These are phyloP conservation scores for Ryuthela nishihirai DNA, from an alignment of 2,888 invertebrate genomes.

Conservation along the genomic window DNA sequence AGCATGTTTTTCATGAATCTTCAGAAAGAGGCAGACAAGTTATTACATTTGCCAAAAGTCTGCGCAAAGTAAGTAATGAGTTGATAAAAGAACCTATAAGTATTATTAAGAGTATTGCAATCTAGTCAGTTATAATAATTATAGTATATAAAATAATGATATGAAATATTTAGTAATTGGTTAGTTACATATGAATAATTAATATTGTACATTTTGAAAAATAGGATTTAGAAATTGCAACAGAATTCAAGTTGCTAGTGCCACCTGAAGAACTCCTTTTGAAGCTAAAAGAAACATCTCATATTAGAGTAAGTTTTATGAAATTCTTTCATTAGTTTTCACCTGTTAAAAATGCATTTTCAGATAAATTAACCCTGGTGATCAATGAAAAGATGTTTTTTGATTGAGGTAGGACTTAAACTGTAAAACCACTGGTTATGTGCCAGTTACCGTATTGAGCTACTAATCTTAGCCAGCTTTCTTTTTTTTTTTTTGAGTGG, in stretches of 20 bases:
- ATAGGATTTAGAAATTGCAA: conserved; percentile 59
- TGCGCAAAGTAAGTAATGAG: conserved; percentile 56
- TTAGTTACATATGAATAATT: background rate
- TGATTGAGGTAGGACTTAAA: too few species aligned
- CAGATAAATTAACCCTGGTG: background rate
- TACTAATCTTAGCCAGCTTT: too few species aligned
- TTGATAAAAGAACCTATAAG: too few species aligned
- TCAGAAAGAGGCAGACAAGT: conserved; percentile 75
- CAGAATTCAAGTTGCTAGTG: conserved; percentile 51
- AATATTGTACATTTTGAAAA: conserved; percentile 3
- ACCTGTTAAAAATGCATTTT: background rate
- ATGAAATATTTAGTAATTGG: background rate
- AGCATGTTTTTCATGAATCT: conserved; percentile 71
- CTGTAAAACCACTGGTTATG: too few species aligned
- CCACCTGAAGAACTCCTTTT: conserved; percentile 54
- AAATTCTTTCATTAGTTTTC: background rate
- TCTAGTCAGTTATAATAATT: too few species aligned
- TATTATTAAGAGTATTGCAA: too few species aligned
- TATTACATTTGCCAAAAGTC: conserved; percentile 73
- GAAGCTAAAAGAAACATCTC: conserved; percentile 51
- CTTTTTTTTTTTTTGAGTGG: too few species aligned
- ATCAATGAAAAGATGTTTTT: too few species aligned
- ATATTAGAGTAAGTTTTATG: conserved; percentile 49
- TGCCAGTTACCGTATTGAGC: too few species aligned
- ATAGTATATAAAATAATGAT: background rate